These are phyloP conservation scores for Daubentonia madagascariensis DNA, from an alignment of 2,113 vertebrate species.

Conservation along the genomic window DNA sequence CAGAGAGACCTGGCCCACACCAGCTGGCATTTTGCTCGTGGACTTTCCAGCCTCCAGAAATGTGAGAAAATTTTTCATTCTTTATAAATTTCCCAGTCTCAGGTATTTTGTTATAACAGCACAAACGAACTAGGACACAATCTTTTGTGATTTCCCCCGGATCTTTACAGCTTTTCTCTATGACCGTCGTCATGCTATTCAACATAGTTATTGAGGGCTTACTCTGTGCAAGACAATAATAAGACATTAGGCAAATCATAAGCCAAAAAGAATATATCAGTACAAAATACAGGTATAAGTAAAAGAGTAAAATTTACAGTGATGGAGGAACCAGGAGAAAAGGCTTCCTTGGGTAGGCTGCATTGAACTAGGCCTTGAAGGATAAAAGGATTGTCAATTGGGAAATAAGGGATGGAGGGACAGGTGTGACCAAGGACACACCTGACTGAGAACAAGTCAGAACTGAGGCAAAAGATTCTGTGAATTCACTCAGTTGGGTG, in stretches of 20 bases:
- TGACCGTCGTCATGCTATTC: background rate
- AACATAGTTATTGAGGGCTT: background rate
- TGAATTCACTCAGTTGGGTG: background rate
- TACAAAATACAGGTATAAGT: background rate
- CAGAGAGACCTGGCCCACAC: background rate
- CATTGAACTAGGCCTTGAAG: background rate
- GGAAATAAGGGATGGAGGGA: background rate
- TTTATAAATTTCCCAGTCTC: background rate
- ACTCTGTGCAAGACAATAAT: background rate
- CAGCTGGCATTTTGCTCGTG: background rate
- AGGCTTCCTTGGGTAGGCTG: background rate
- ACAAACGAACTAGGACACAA: background rate
- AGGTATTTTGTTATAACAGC: background rate
- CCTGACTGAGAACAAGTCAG: background rate
- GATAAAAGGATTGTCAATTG: background rate
- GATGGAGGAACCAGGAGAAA: background rate
- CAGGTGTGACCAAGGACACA: background rate
- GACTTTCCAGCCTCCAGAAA: background rate
- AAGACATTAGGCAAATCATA: background rate
- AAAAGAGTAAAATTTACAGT: background rate
- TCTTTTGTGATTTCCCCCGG: background rate
- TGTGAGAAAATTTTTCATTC: background rate
- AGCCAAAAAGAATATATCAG: background rate
- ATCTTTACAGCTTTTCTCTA: background rate
- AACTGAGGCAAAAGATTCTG: background rate